phyloP scores from a whole-genome alignment of 2,113 vertebrate species.

The Pteropus alecto region DNA sequence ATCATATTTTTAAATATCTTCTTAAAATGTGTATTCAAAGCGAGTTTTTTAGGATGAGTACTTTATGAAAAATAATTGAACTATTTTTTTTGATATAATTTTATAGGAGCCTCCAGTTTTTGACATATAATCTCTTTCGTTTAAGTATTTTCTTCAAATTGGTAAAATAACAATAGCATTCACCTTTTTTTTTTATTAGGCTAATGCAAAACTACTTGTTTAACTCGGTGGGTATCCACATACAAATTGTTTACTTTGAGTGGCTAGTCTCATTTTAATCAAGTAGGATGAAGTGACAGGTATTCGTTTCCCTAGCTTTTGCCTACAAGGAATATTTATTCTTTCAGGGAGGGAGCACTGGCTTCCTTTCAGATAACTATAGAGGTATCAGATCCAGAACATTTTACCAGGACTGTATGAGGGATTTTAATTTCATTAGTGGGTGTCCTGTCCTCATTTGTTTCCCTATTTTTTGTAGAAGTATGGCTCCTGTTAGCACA shows the following conservation, averaged over 20 bases:
- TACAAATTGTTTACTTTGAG: not conserved
- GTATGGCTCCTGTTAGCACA: not conserved
- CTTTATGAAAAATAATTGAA: not conserved
- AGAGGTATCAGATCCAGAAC: slow-evolving; percentile 9
- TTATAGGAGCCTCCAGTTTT: not conserved
- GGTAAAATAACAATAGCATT: not conserved
- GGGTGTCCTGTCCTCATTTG: not conserved
- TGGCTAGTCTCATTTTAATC: slow-evolving; percentile 1
- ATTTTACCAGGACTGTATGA: not conserved
- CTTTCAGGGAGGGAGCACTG: not conserved
- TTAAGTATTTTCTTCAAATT: not conserved
- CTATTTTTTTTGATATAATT: not conserved
- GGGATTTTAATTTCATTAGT: not conserved
- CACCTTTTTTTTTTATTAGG: not conserved
- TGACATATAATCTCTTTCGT: not conserved
- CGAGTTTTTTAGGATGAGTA: not conserved
- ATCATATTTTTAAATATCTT: not conserved
- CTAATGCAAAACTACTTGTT: not conserved
- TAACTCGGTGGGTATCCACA: not conserved
- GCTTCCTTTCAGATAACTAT: not conserved
- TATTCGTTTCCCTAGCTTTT: not conserved
- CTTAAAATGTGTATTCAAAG: not conserved
- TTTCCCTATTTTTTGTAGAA: not conserved
- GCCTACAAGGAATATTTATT: not conserved
- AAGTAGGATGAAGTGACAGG: not conserved